Percentiles rank a stretch among this genome's conserved stretches.
Evolutionary conservation across 2,113 vertebrate genomes (phyloP).

Genomic region (Columba livia): DNA sequence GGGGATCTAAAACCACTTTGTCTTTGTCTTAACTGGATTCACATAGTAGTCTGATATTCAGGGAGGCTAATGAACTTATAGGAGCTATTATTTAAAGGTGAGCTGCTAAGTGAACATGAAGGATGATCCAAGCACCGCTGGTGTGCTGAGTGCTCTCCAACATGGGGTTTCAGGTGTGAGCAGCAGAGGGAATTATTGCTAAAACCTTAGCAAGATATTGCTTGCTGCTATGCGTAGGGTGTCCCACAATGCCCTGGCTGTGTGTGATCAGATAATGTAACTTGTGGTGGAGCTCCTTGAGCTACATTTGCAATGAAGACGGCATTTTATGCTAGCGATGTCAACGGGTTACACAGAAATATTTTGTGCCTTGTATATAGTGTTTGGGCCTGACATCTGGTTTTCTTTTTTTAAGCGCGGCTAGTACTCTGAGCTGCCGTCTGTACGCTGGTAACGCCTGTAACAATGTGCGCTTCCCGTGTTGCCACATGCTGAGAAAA

Average conservation of each 20-base stretch:
- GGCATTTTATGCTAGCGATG: neutral
- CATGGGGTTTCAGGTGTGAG: neutral
- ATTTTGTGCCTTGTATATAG: neutral
- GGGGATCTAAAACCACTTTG: constrained; percentile 8
- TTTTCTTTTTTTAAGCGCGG: neutral
- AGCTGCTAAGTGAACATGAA: constrained; percentile 20
- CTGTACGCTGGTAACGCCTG: neutral
- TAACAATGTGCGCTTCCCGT: neutral
- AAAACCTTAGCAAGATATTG: neutral
- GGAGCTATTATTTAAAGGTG: constrained; percentile 31
- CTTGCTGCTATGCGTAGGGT: rapidly evolving
- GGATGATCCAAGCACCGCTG: neutral
- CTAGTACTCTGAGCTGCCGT: neutral
- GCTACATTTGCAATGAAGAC: neutral
- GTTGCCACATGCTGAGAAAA: neutral
- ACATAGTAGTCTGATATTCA: constrained; percentile 6
- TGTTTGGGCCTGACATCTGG: neutral
- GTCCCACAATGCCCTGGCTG: rapidly evolving
- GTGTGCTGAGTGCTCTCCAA: rapidly evolving
- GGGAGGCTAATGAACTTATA: constrained; percentile 42
- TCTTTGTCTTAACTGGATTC: constrained; percentile 40
- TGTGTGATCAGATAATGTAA: neutral
- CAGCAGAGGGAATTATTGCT: neutral
- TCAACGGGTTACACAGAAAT: neutral
- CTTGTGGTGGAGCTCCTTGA: neutral